Conservation (phyloP, 2,888 invertebrate species). For the Polymixis lichenea region DNA sequence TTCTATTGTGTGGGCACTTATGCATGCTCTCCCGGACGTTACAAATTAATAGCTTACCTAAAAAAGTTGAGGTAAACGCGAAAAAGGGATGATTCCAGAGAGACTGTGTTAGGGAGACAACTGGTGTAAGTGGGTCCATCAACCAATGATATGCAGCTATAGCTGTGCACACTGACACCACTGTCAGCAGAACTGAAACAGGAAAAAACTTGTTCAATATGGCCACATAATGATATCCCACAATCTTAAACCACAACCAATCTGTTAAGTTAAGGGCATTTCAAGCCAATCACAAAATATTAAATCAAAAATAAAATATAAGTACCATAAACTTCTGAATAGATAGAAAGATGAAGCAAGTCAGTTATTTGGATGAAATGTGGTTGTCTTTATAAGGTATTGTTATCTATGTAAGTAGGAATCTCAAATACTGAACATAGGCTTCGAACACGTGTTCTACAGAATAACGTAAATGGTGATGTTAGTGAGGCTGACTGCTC, state of each 20-base stretch:
- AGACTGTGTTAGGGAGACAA: constrained; percentile 97
- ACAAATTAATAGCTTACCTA: constrained; percentile 92
- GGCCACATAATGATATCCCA: neutral
- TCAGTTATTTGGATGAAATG: neutral
- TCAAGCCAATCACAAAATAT: too few species aligned
- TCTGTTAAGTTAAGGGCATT: too few species aligned
- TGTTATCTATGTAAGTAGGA: neutral
- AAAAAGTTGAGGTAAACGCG: constrained; percentile 95
- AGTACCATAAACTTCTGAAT: neutral
- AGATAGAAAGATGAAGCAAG: neutral
- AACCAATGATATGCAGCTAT: constrained; percentile 99
- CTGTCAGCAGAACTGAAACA: constrained; percentile 94
- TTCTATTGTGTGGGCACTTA: too few species aligned
- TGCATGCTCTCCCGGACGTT: too few species aligned
- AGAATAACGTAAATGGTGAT: neutral
- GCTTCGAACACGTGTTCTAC: neutral
- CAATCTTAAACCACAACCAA: too few species aligned
- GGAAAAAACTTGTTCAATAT: constrained; percentile 1
- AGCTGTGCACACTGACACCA: constrained; percentile 97
- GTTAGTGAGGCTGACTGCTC: too few species aligned
- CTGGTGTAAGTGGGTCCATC: constrained; percentile 97
- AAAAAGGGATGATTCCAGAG: constrained; percentile 98
- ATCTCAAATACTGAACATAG: neutral
- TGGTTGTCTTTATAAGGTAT: neutral
- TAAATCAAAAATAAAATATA: too few species aligned